Percentiles rank a stretch among this genome's conserved stretches.
These are phyloP conservation scores for Lepidostoma basale DNA, from an alignment of 1,140 invertebrate genomes.

Conservation along the genomic window DNA sequence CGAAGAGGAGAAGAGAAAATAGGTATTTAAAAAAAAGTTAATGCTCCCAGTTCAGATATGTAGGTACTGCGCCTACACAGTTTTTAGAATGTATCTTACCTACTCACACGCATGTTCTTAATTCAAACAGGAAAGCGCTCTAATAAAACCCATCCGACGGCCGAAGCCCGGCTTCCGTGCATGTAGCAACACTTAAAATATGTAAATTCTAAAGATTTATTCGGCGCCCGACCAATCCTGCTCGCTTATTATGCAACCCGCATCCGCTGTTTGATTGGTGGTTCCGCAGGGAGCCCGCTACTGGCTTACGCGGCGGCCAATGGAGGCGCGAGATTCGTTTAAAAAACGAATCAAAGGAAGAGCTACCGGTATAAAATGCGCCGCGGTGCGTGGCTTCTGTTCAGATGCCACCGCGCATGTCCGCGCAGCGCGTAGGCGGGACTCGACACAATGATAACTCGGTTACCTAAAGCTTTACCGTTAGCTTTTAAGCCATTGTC, in stretches of 20 bases:
- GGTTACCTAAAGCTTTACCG: no score
- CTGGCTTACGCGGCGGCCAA: conserved; percentile 59
- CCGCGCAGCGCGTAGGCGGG: background rate
- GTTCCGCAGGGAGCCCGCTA: conserved; percentile 46
- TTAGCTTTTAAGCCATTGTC: no score
- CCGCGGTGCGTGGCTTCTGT: background rate
- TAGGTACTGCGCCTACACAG: no score
- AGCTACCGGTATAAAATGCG: background rate
- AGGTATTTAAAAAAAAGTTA: no score
- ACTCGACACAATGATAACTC: background rate
- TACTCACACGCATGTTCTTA: no score
- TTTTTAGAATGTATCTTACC: no score
- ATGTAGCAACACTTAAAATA: background rate
- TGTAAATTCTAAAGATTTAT: conserved; percentile 3
- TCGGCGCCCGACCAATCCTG: background rate
- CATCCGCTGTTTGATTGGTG: conserved; percentile 9
- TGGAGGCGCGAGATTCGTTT: conserved; percentile 49
- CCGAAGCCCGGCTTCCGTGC: background rate
- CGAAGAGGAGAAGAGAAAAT: no score
- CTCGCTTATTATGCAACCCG: conserved; percentile 1
- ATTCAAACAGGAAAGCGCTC: no score
- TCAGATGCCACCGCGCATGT: background rate
- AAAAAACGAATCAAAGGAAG: conserved; percentile 20
- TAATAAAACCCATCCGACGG: no score
- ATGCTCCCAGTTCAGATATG: no score